A percentile compares a stretch with the other conserved stretches of the same genome.
Evolutionary conservation across 2,888 invertebrate genomes (phyloP).

Genomic region (Mongoloraphidia duomilia): DNA sequence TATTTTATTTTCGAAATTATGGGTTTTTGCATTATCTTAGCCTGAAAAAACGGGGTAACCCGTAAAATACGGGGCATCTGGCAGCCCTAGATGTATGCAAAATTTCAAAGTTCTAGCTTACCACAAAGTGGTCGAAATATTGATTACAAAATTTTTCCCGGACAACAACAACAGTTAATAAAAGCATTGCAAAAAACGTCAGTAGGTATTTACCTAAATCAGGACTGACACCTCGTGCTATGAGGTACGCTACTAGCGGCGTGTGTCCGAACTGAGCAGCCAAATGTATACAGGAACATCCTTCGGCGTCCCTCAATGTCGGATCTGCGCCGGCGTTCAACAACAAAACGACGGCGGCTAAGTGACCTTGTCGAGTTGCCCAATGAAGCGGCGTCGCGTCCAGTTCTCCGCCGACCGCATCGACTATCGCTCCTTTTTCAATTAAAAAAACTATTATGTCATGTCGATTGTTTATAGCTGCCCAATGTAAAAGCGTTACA

Average conservation of each 20-base stretch:
- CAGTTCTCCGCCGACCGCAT: slow-evolving; percentile 91
- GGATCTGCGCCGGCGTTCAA: slow-evolving; percentile 80
- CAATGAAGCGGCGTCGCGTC: slow-evolving; percentile 95
- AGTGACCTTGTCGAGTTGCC: slow-evolving; percentile 90
- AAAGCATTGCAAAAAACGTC: too few species aligned
- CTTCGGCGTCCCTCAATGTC: slow-evolving; percentile 82
- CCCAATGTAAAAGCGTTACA: slow-evolving; percentile 97
- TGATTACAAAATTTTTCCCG: too few species aligned
- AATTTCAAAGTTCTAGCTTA: too few species aligned
- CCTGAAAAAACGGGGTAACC: too few species aligned
- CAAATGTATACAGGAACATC: slow-evolving; percentile 87
- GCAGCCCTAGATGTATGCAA: too few species aligned
- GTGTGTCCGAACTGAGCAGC: slow-evolving; percentile 97
- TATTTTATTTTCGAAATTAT: too few species aligned
- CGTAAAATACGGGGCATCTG: too few species aligned
- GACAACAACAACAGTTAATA: too few species aligned
- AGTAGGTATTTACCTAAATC: background rate
- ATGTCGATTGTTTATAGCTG: slow-evolving; percentile 91
- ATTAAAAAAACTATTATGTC: slow-evolving; percentile 85
- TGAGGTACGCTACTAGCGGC: slow-evolving; percentile 89
- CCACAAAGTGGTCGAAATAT: too few species aligned
- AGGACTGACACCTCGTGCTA: slow-evolving; percentile 60
- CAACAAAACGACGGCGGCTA: slow-evolving; percentile 63
- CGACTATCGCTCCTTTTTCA: slow-evolving; percentile 73
- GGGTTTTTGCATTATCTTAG: too few species aligned